Evolutionary conservation across 2,797 vertebrate species (phyloP).

Genomic region (Anniella stebbinsi): DNA sequence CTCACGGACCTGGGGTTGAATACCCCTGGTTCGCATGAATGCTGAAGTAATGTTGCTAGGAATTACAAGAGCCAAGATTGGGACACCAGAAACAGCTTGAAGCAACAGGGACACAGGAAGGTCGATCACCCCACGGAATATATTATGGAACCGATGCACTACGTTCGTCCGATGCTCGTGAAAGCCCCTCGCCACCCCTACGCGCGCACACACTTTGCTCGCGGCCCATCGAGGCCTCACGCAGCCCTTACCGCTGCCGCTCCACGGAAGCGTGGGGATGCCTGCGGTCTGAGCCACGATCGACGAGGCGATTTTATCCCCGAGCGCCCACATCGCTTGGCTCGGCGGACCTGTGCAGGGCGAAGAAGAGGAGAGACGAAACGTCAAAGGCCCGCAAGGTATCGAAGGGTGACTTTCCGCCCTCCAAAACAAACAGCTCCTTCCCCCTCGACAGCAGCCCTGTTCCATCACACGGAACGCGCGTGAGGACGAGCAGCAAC

Average conservation of each 20-base stretch:
- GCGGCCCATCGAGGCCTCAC: too few species aligned
- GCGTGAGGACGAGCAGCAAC: neutral
- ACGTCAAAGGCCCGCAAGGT: too few species aligned
- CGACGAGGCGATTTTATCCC: conserved; percentile 98
- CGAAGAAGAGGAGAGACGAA: conserved; percentile 24
- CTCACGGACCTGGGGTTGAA: too few species aligned
- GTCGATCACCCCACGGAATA: neutral
- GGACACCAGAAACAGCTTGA: neutral
- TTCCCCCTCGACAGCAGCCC: neutral
- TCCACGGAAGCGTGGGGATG: conserved; percentile 98
- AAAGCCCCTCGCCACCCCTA: neutral
- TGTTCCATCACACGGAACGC: neutral
- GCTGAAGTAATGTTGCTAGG: too few species aligned
- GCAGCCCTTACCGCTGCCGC: conserved; percentile 86
- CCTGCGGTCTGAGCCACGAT: conserved; percentile 98
- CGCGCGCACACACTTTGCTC: too few species aligned
- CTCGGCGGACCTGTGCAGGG: conserved; percentile 91
- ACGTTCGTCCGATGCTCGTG: too few species aligned
- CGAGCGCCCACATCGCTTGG: conserved; percentile 98
- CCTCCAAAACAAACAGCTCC: neutral
- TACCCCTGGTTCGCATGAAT: too few species aligned
- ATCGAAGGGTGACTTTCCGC: too few species aligned
- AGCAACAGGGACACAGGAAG: neutral
- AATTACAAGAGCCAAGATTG: neutral
- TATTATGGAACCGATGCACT: neutral